Evolutionary conservation across 2,113 vertebrate genomes (phyloP).

Genomic region (Hemiprocne comata): DNA sequence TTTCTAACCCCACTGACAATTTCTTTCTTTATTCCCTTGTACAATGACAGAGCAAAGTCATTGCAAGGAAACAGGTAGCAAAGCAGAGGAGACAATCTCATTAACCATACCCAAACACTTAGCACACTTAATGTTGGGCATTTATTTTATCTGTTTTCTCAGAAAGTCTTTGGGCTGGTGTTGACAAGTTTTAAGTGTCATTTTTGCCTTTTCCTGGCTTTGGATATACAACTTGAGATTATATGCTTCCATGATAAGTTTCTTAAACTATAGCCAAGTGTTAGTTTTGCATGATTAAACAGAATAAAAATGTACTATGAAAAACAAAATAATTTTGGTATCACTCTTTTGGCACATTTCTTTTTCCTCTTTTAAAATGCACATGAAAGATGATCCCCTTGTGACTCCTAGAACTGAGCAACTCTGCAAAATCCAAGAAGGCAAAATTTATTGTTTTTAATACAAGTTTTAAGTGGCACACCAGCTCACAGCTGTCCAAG

Average conservation of each 20-base stretch:
- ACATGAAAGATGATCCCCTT: neutral
- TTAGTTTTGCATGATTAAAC: neutral
- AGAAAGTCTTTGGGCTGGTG: neutral
- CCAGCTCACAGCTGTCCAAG: neutral
- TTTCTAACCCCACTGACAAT: neutral
- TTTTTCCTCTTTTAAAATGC: neutral
- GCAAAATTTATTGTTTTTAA: neutral
- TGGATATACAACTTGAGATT: rapidly evolving
- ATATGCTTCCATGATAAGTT: neutral
- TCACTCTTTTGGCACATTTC: neutral
- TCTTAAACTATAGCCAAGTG: neutral
- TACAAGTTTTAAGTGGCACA: neutral
- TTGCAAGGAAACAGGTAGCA: neutral
- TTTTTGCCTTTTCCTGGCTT: neutral
- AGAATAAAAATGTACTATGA: neutral
- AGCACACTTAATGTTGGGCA: neutral
- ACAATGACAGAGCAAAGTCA: neutral
- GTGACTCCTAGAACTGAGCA: neutral
- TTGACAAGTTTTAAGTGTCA: neutral
- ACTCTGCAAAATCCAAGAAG: neutral
- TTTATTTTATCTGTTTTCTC: neutral
- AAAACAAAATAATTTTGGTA: neutral
- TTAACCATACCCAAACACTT: neutral
- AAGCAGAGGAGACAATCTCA: neutral
- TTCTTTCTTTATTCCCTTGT: neutral